Evolutionary conservation across 2,888 invertebrate species (phyloP), one percentile per base, ranked within the genome.

Genomic region (Mythimna vitellina): DNA sequence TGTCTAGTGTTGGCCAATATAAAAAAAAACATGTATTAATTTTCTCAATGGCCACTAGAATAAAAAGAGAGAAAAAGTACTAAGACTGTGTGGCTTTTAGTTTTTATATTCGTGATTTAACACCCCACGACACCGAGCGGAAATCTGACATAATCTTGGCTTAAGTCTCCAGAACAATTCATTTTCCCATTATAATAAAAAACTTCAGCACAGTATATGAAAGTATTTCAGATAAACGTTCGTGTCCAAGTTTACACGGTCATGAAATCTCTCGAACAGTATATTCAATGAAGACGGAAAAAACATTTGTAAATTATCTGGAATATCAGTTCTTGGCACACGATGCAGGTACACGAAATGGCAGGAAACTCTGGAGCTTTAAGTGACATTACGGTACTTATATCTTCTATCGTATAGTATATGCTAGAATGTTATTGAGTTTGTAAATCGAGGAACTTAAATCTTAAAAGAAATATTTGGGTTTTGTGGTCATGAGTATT

Each of bases 231-330:
- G 66, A 81, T 73, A 81, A 78, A 73, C 57, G 73, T 51, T 58
- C 73, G 49, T 78, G 49, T 78, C 67, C 60, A 73, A 81, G 64
- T 78, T 73, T 73, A 78, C 78, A 81, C 70, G 78, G 25, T 81
- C 81, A 73, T 80, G 67, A 73, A 81, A 73, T 62, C 62, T 78
- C 51, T 81, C 64, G 66, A 77, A 77, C 69, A 78, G 73, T 78
- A 68, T 81, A 68, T 78, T 81, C 67, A 73, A 70, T 65, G 57
- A 64, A 71, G 22, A 70, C 17, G 65, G 58, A 70, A 81, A 81
- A 81, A 69, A 81, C 78, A 78, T 81, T 81, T 78, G 64, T 74
- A 75, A 78, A 69, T 81, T 81, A 69, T 81, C 57, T 10, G 35
- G 53, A 53, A 61, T 54, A 61, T 54, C 32, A 68, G 42, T 75